Evolutionary conservation across 1,140 invertebrate genomes (phyloP).

Genomic region (Muscidifurax raptorellus): DNA sequence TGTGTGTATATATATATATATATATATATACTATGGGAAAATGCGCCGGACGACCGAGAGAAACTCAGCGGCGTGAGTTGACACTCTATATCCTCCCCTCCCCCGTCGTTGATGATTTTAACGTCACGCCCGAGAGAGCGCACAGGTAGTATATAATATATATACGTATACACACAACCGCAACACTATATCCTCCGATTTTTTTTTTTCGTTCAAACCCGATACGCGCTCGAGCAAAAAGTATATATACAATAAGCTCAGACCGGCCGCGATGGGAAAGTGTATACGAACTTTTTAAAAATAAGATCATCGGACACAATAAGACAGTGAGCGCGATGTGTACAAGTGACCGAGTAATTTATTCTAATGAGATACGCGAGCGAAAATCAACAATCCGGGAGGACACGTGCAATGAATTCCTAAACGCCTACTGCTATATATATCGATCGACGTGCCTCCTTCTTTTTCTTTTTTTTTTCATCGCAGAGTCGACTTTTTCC

Average conservation of each 20-base stretch:
- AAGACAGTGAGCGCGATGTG: no score
- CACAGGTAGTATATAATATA: neutral
- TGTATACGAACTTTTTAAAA: no score
- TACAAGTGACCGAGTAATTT: neutral
- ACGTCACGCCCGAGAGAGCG: neutral
- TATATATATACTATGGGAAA: neutral
- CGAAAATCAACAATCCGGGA: neutral
- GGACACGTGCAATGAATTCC: neutral
- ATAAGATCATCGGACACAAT: no score
- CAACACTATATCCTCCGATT: conserved; percentile 3
- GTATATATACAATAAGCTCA: no score
- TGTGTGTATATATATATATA: no score
- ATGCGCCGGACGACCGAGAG: neutral
- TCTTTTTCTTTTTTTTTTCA: neutral
- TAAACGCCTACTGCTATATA: neutral
- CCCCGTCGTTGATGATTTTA: neutral
- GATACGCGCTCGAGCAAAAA: conserved; percentile 13
- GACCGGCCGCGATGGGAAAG: no score
- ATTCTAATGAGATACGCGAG: neutral
- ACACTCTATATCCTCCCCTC: neutral
- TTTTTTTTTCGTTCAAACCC: conserved; percentile 25
- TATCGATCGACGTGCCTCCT: neutral
- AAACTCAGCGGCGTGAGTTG: neutral
- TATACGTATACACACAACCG: neutral
- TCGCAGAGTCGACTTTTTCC: neutral